These are phyloP conservation scores for Hirtodrosophila alboralis DNA, from an alignment of 2,888 invertebrate genomes.

Conservation along the genomic window DNA sequence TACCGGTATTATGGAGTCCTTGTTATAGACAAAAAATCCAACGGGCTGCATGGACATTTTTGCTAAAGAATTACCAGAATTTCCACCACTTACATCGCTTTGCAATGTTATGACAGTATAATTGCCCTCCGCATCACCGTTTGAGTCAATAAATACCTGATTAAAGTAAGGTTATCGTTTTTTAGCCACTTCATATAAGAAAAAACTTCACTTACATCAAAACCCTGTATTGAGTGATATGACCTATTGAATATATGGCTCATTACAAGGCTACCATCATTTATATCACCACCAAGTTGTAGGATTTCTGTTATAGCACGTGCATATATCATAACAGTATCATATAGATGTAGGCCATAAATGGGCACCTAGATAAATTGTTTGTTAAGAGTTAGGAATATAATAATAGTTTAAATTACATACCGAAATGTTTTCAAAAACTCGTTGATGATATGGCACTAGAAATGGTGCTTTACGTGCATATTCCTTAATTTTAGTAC, in stretches of 20 bases:
- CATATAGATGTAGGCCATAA: slow-evolving; percentile 93
- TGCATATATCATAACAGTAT: slow-evolving; percentile 94
- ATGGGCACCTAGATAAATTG: slow-evolving; percentile 87
- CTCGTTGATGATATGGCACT: slow-evolving; percentile 90
- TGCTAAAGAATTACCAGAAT: slow-evolving; percentile 80
- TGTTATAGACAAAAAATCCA: slow-evolving; percentile 89
- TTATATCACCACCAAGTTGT: slow-evolving; percentile 87
- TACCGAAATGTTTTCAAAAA: slow-evolving; percentile 89
- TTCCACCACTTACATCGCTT: slow-evolving; percentile 84
- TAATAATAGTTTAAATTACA: slow-evolving; percentile 4
- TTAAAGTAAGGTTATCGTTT: not conserved
- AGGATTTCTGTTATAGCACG: slow-evolving; percentile 91
- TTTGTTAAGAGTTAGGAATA: not conserved
- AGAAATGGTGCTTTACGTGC: slow-evolving; percentile 90
- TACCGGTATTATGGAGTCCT: slow-evolving; percentile 87
- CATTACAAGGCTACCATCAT: slow-evolving; percentile 91
- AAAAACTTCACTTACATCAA: slow-evolving; percentile 86
- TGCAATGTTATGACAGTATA: slow-evolving; percentile 93
- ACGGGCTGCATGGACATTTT: slow-evolving; percentile 91
- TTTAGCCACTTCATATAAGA: too few species aligned
- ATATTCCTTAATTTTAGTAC: slow-evolving; percentile 88
- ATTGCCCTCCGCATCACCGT: slow-evolving; percentile 96
- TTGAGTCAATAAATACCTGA: slow-evolving; percentile 92
- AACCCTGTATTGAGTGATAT: slow-evolving; percentile 91
- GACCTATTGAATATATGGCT: slow-evolving; percentile 90